Evolutionary conservation across 2,888 invertebrate species (phyloP), one percentile per base, ranked within the genome.

Genomic region (Sabellastarte sp.): DNA sequence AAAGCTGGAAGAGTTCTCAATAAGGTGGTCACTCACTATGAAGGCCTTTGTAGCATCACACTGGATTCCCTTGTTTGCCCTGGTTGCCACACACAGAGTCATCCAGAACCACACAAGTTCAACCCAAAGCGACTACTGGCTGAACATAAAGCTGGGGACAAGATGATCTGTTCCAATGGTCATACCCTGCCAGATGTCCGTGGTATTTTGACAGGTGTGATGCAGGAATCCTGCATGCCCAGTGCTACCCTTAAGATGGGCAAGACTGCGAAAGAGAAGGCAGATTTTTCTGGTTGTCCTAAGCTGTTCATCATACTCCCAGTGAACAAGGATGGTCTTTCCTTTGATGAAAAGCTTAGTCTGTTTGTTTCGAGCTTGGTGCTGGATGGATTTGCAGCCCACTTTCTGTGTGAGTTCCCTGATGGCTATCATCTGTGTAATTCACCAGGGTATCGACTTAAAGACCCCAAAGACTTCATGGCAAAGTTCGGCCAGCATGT

Each of bases 331-430:
- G 68, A 68, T 32, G 71, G 71, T 3, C 60, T 68, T n/a, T 58
- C 69, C 5, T 61, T 68, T 33, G 66, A 61, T 32, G 30, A 59
- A n/a, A 55, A 66, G 15, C 50, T 57, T 4, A 65, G 57, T 10
- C 59, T 71, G 41, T 69, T 63, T 53, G 63, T 60, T 28, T 69
- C 71, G 3, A 68, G 67, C 52, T 58, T 71, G n/a, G 50, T 71
- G n/a, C 56, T 64, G 50, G 71, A 71, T 59, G 71, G 70, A 2
- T 68, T 63, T 57, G 71, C 71, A 28, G 69, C 50, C 1, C 71
- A 71, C 56, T 55, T 70, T 20, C 62, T 71, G 29, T 71, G 71
- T 58, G 71, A 71, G 59, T 71, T 70, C 57, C 71, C 71, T 20
- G 70, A 70, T 55, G 71, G 71, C 5, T 71, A 68, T 50, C 71